Evolutionary conservation across 2,113 vertebrate genomes (phyloP).

Genomic region (Rattus norvegicus): DNA sequence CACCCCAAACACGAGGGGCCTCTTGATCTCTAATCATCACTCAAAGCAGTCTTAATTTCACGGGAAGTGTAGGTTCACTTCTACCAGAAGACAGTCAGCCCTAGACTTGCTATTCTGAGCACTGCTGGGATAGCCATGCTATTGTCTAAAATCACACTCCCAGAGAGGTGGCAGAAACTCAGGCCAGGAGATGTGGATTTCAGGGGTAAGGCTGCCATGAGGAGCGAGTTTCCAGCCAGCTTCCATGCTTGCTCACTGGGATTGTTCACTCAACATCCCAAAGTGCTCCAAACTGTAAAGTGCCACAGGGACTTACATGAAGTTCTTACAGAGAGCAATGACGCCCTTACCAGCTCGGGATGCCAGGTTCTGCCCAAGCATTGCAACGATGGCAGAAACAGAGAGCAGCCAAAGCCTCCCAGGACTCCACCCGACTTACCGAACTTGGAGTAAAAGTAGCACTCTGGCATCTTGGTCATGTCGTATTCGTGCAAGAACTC

Average conservation of each 20-base stretch:
- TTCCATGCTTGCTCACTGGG: not conserved
- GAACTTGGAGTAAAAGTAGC: conserved; percentile 99
- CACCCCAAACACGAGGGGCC: not conserved
- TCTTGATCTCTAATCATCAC: not conserved
- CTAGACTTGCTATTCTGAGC: not conserved
- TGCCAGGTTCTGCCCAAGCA: not conserved
- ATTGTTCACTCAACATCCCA: not conserved
- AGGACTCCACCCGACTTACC: conserved; percentile 85
- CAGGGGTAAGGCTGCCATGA: not conserved
- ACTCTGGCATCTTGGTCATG: conserved; percentile 99
- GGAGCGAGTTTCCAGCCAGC: not conserved
- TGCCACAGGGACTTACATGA: not conserved
- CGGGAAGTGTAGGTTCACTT: not conserved
- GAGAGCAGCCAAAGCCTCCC: not conserved
- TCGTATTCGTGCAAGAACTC: conserved; percentile 99
- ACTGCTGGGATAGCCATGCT: not conserved
- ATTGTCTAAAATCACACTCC: not conserved
- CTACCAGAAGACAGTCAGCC: not conserved
- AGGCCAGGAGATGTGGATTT: not conserved
- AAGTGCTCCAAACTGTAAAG: not conserved
- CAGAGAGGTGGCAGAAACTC: not conserved
- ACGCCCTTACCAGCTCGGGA: not conserved
- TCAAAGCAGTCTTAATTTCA: not conserved
- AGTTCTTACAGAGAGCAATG: not conserved
- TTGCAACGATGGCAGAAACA: not conserved